Evolutionary conservation across 2,888 invertebrate species (phyloP).

Genomic region (Stramonita haemastoma): DNA sequence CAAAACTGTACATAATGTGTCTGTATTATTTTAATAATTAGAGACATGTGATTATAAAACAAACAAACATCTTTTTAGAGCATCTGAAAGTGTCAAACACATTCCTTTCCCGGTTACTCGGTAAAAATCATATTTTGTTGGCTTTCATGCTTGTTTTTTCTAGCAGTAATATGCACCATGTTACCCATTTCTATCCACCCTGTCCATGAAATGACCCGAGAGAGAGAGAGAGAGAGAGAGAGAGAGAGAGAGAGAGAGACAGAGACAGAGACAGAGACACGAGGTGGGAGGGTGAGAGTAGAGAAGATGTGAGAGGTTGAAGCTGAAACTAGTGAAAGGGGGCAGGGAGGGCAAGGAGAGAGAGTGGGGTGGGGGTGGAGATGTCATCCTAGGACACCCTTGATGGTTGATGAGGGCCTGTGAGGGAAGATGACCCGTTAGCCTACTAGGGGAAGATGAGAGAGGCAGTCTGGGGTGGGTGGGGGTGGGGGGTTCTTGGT

Average conservation of each 20-base stretch:
- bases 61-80: too few relatives aligned
- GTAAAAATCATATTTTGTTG: neutral
- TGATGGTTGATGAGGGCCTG: too few relatives aligned
- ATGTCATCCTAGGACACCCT: too few relatives aligned
- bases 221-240: neutral
- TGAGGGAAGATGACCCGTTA: too few relatives aligned
- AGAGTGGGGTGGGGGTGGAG: neutral
- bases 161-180: too few relatives aligned
- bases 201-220: too few relatives aligned
- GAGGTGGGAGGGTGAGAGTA: neutral
- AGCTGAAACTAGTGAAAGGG: neutral
- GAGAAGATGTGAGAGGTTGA: neutral
- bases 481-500: too few relatives aligned
- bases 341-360: neutral
- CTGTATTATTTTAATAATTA: too few relatives aligned
- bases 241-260: neutral
- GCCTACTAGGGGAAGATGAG: neutral
- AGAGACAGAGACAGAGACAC: too few relatives aligned
- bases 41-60: too few relatives aligned
- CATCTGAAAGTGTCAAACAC: neutral
- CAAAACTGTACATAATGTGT: neutral
- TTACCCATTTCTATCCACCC: too few relatives aligned
- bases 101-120: neutral
- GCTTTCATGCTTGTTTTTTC: too few relatives aligned
- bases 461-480: neutral